Conservation (phyloP, 2,888 invertebrate species). For the Limenitis arthemis region DNA sequence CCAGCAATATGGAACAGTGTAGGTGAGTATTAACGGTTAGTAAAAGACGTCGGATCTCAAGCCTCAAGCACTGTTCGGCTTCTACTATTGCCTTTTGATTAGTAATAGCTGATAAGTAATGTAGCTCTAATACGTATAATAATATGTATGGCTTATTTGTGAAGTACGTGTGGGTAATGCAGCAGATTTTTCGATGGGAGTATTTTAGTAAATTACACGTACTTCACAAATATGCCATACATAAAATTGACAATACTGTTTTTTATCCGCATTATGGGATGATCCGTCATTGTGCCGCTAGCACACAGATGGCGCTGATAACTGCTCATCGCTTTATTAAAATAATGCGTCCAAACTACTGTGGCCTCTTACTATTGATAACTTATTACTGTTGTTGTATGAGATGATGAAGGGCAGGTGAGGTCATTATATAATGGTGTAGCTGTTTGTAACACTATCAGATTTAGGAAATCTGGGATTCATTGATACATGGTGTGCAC, state of each 20-base stretch:
- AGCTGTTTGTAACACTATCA: slow-evolving; percentile 42
- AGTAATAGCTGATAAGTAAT: no score
- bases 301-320: slow-evolving; percentile 64
- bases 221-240: not conserved
- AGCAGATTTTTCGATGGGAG: slow-evolving; percentile 13
- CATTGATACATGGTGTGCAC: slow-evolving; percentile 44
- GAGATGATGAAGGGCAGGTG: slow-evolving; percentile 26
- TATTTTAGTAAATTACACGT: slow-evolving; percentile 5
- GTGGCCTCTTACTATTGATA: slow-evolving; percentile 32
- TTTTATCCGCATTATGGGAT: slow-evolving; percentile 63
- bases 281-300: slow-evolving; percentile 62
- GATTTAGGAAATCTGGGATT: slow-evolving; percentile 49
- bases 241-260: no score
- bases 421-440: slow-evolving; percentile 37
- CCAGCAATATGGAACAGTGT: no score
- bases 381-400: not conserved
- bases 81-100: no score
- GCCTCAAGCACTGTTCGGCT: no score
- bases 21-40: no score
- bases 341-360: slow-evolving; percentile 42
- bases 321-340: slow-evolving; percentile 62
- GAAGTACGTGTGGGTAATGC: no score
- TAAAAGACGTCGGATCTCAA: no score
- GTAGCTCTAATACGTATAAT: no score
- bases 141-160: no score